Evolutionary conservation across 2,888 invertebrate species (phyloP).

Genomic region (Pristionchus fissidentatus): DNA sequence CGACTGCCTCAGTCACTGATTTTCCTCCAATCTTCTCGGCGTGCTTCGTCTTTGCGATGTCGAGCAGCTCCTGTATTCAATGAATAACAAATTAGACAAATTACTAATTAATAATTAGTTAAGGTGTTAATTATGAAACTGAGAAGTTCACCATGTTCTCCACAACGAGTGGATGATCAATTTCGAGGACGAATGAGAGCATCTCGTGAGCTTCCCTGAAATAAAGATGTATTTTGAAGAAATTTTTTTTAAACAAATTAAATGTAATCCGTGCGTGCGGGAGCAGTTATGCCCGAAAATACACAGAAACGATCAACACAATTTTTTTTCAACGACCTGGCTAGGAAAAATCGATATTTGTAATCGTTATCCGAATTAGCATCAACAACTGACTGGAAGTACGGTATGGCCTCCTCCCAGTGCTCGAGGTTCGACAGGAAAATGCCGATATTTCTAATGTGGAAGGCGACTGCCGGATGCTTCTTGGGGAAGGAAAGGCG

Average conservation of each 20-base stretch:
- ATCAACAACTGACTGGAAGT: slow-evolving; percentile 46
- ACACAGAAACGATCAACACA: too few species aligned
- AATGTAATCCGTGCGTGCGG: neutral
- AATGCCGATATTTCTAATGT: slow-evolving; percentile 64
- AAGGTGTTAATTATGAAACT: neutral
- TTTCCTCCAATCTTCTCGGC: neutral
- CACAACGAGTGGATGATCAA: slow-evolving; percentile 51
- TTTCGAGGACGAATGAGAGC: slow-evolving; percentile 51
- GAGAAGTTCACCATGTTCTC: slow-evolving; percentile 47
- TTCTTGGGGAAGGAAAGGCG: slow-evolving; percentile 67
- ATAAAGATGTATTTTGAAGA: neutral
- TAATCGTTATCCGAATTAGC: neutral
- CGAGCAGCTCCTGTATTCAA: slow-evolving; percentile 15
- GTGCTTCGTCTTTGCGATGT: neutral
- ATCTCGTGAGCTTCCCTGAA: slow-evolving; percentile 51
- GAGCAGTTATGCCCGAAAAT: too few species aligned
- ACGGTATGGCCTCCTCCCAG: slow-evolving; percentile 39
- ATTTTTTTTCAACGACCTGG: too few species aligned
- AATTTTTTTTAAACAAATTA: neutral
- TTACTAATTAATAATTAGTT: too few species aligned
- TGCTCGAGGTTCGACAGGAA: slow-evolving; percentile 52
- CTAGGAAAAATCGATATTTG: too few species aligned
- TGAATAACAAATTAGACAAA: too few species aligned
- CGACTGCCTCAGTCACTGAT: neutral
- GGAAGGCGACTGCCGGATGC: slow-evolving; percentile 73